Percentiles rank a stretch among this genome's conserved stretches.
Evolutionary conservation across 2,888 invertebrate genomes (phyloP).

Genomic region (Cacoxenus indagator): DNA sequence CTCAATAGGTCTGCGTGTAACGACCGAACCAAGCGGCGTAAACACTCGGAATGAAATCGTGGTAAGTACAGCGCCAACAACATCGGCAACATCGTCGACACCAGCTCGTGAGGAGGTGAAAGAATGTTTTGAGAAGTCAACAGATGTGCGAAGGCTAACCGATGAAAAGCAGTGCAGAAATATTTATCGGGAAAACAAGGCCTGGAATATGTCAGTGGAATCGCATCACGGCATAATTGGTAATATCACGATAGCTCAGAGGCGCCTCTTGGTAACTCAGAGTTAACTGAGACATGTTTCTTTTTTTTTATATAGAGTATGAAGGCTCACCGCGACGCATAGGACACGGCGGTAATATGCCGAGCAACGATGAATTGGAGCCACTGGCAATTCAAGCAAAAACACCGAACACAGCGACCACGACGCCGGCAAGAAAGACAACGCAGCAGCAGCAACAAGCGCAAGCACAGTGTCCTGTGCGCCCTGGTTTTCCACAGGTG

Average conservation of each 20-base stretch:
- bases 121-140: slow-evolving; percentile 24
- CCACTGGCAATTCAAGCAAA: slow-evolving; percentile 35
- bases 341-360: slow-evolving; percentile 36
- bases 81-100: neutral
- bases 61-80: slow-evolving; percentile 26
- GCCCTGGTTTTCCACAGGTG: slow-evolving; percentile 89
- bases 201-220: slow-evolving; percentile 58
- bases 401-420: slow-evolving; percentile 22
- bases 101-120: neutral
- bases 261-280: too few relatives aligned
- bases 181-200: slow-evolving; percentile 48
- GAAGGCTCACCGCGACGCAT: slow-evolving; percentile 53
- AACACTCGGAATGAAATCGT: neutral
- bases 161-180: slow-evolving; percentile 30
- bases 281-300: neutral
- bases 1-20: slow-evolving; percentile 66
- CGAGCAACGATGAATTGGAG: slow-evolving; percentile 45
- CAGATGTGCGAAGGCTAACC: slow-evolving; percentile 25
- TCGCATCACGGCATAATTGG: slow-evolving; percentile 66
- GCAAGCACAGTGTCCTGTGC: slow-evolving; percentile 75
- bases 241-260: too few relatives aligned
- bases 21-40: slow-evolving; percentile 53
- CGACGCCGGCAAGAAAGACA: slow-evolving; percentile 34
- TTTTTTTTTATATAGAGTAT: slow-evolving; percentile 37
- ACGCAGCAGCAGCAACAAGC: slow-evolving; percentile 36